phyloP scores from a whole-genome alignment of 2,797 vertebrate genomes.

The Poecilia gillii region DNA sequence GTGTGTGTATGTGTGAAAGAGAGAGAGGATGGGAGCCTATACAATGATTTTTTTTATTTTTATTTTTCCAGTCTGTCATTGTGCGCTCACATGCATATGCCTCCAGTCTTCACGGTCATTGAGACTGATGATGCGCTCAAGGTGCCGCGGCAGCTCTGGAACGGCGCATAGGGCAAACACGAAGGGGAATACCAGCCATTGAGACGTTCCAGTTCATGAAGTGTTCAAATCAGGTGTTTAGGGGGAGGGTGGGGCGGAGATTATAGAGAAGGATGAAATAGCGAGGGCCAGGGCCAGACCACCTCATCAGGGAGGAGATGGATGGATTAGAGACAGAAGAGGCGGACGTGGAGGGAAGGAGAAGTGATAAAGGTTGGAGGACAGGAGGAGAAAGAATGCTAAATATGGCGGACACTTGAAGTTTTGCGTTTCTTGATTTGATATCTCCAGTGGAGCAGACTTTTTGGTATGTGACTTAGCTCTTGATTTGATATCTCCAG shows the following conservation, averaged over 20 bases:
- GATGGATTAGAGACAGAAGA: slow-evolving; percentile 55
- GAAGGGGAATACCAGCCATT: slow-evolving; percentile 66
- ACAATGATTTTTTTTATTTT: slow-evolving; percentile 46
- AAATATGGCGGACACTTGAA: slow-evolving; percentile 10
- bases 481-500: slow-evolving; percentile 37
- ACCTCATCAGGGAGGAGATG: slow-evolving; percentile 65
- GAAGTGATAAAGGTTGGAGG: slow-evolving; percentile 37
- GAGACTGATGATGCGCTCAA: slow-evolving; percentile 70
- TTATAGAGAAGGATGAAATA: slow-evolving; percentile 63
- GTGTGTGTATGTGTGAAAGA: slow-evolving; percentile 14
- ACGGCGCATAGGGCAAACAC: slow-evolving; percentile 29
- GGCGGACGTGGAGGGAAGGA: slow-evolving; percentile 36
- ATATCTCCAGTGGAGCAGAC: slow-evolving; percentile 49
- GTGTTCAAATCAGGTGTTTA: slow-evolving; percentile 73
- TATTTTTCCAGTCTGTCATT: slow-evolving; percentile 18
- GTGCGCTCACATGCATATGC: slow-evolving; percentile 31
- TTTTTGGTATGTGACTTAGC: slow-evolving; percentile 31
- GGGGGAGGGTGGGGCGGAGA: slow-evolving; percentile 36
- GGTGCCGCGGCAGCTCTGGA: slow-evolving; percentile 61
- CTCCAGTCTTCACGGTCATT: slow-evolving; percentile 57
- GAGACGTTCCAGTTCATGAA: slow-evolving; percentile 76
- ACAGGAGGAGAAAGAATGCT: slow-evolving; percentile 45
- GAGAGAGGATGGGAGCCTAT: slow-evolving; percentile 8
- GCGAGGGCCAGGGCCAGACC: slow-evolving; percentile 70
- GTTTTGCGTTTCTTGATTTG: slow-evolving; percentile 7